Percentiles rank a stretch among this genome's conserved stretches.
phyloP scores from a whole-genome alignment of 2,113 vertebrate species.

The Melospiza georgiana region DNA sequence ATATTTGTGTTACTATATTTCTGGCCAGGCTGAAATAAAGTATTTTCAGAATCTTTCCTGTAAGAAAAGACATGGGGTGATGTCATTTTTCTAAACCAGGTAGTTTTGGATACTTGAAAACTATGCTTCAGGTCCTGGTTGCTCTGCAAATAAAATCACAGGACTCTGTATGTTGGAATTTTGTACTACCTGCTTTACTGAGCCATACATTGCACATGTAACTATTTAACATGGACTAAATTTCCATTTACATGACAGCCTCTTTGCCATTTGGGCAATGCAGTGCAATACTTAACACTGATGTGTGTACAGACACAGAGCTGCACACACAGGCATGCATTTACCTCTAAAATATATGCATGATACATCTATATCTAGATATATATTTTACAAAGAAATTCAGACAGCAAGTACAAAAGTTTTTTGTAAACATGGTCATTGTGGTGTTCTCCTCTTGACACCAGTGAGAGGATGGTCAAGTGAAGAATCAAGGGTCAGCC shows the following conservation, averaged over 20 bases:
- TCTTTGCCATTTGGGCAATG: not conserved
- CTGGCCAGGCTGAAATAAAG: not conserved
- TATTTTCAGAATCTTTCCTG: not conserved
- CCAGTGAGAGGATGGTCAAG: not conserved
- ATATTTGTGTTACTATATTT: not conserved
- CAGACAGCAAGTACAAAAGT: not conserved
- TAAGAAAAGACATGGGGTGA: not conserved
- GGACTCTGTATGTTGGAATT: not conserved
- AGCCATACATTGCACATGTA: not conserved
- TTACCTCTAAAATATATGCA: not conserved
- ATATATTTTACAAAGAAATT: not conserved
- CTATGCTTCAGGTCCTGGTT: not conserved
- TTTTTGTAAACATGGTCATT: not conserved
- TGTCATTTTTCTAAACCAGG: not conserved
- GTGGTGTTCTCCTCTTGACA: not conserved
- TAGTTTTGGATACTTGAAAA: not conserved
- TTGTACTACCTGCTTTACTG: not conserved
- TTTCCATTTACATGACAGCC: not conserved
- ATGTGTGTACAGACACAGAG: fast-evolving
- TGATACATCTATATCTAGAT: not conserved
- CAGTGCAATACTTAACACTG: not conserved
- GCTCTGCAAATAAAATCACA: not conserved
- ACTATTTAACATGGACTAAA: not conserved
- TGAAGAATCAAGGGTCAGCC: not conserved
- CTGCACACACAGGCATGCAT: fast-evolving